Conservation (phyloP, 2,113 vertebrate genomes). For the Microtus pennsylvanicus region DNA sequence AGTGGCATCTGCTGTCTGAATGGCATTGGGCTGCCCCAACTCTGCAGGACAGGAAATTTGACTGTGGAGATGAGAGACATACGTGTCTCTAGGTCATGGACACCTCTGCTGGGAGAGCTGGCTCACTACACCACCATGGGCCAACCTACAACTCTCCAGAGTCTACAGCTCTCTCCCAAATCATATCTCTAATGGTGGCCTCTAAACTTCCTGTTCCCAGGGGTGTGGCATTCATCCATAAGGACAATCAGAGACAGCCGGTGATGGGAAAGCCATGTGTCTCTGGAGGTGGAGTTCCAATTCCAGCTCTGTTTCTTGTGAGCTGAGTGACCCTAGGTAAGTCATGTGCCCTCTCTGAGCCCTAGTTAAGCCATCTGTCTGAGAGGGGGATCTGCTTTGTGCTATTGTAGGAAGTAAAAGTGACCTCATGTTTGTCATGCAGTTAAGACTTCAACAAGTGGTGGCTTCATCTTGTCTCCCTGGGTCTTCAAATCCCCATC, state of each 20-base stretch:
- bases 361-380: background rate
- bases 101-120: background rate
- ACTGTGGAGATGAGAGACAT: background rate
- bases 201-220: background rate
- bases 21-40: background rate
- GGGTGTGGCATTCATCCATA: background rate
- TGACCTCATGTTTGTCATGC: background rate
- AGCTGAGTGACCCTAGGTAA: background rate
- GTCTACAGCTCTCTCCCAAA: background rate
- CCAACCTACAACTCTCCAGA: background rate
- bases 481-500: background rate
- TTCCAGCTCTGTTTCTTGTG: background rate
- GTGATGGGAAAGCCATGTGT: background rate
- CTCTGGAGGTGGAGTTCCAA: background rate
- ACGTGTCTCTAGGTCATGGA: background rate
- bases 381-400: background rate
- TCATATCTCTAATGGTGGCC: background rate
- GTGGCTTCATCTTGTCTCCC: background rate
- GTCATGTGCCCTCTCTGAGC: background rate
- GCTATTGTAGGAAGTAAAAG: background rate
- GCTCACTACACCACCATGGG: accelerated
- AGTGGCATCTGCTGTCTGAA: accelerated
- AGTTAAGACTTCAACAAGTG: background rate
- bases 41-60: accelerated
- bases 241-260: background rate